Evolutionary conservation across 2,113 vertebrate genomes (phyloP), one percentile per base, ranked within the genome.

Genomic region (Callocephalon fimbriatum): DNA sequence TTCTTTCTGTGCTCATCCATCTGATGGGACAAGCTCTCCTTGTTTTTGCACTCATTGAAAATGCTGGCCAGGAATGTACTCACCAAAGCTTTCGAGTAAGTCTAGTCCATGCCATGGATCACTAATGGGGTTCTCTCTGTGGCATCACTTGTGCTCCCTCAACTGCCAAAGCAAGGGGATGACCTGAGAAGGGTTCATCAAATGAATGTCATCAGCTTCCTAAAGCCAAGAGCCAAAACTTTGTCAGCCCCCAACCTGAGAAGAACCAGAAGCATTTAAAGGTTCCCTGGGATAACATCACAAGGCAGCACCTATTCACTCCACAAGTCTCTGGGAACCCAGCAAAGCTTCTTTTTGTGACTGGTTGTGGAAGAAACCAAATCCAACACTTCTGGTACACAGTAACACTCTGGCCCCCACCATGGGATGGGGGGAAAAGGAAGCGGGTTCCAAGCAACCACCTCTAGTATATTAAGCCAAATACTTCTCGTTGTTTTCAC

Each of bases 41-140:
- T 26, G 16, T 13, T 56, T 71, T 22, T 38, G 50, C 8, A 23
- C 9, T n/a, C 31, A 2, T 0, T 35, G 37, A 40, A 54, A 86
- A 35, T 21, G 25, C 31, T 58, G 40, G 20, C 35, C 66, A 32
- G 66, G 27, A 9, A 3, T 51, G 19, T 14, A 3, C 67, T 68
- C 44, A n/a, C 4, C 53, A 18, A 7, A 32, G 42, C 27, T 44
- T 35, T 48, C 72, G n/a, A 50, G 66, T 1, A 44, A 12, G 22
- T 47, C 37, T 40, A 19, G 3, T 27, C 76, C 27, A 2, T 45
- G 73, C 35, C 72, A 10, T 15, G 58, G 47, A 29, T 56, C 51
- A 27, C 19, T 12, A 1, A 1, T 0, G 1, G 37, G 38, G 2
- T 7, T 7, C 31, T 65, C 6, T 29, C 71, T 86, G 67, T 35